These are phyloP conservation scores for Drosophila pallidifrons DNA, from an alignment of 1,140 invertebrate species.

Conservation along the genomic window DNA sequence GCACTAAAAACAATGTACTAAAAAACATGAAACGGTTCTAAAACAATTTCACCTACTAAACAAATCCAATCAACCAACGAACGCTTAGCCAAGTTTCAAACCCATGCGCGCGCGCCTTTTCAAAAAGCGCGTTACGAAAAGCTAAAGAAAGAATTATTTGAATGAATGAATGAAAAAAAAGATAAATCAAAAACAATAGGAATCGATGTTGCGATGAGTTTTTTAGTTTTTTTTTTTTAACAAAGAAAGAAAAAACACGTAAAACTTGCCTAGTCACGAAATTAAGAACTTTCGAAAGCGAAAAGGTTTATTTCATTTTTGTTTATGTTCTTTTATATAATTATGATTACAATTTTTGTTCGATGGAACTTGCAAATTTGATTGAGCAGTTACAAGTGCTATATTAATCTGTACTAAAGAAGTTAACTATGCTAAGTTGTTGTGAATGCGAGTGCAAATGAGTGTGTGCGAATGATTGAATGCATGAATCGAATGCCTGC, in stretches of 20 bases:
- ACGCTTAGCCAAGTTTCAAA: slow-evolving; percentile 61
- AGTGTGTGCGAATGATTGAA: slow-evolving; percentile 10
- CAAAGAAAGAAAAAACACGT: slow-evolving; percentile 36
- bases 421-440: slow-evolving; percentile 53
- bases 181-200: neutral
- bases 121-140: slow-evolving; percentile 21
- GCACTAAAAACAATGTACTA: slow-evolving; percentile 65
- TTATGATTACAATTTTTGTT: slow-evolving; percentile 38
- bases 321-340: slow-evolving; percentile 42
- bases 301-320: slow-evolving; percentile 57
- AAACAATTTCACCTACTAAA: slow-evolving; percentile 58
- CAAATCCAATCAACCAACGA: slow-evolving; percentile 21
- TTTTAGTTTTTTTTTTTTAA: slow-evolving; percentile 33
- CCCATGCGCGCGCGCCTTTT: slow-evolving; percentile 18
- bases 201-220: slow-evolving; percentile 52
- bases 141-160: slow-evolving; percentile 21
- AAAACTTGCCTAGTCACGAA: slow-evolving; percentile 81
- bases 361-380: slow-evolving; percentile 34
- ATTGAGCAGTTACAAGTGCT: slow-evolving; percentile 65
- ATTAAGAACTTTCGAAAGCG: slow-evolving; percentile 73
- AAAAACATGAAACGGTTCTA: slow-evolving; percentile 33
- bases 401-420: slow-evolving; percentile 79
- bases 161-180: neutral
- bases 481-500: slow-evolving; percentile 17
- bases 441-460: slow-evolving; percentile 18